Evolutionary conservation across 2,888 invertebrate species (phyloP), one percentile per base, ranked within the genome.

Genomic region (Physocephala rufipes): DNA sequence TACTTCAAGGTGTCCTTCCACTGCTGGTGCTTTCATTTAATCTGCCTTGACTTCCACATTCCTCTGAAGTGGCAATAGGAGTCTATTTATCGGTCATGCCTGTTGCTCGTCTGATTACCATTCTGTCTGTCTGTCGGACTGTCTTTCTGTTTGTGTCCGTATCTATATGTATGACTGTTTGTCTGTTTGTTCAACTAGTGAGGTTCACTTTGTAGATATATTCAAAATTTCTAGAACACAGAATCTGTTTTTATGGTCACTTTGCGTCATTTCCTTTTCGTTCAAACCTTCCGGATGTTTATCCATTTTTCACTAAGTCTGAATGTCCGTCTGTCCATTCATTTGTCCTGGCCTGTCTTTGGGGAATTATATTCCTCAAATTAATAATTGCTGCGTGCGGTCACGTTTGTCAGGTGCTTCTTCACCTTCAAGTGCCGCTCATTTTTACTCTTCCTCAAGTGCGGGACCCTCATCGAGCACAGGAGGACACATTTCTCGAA

Each of bases 351-450:
- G 67, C 67, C 66, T 55, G 47, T 64, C 55, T 49, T 51, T 63
- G 61, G 28, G 72, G 72, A 73, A 74, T n/a, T n/a, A n/a, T 73
- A 73, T 71, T 62, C 65, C 58, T 36, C 28, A 73, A 73, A 76
- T 75, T 75, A 72, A 75, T 77, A 76, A 77, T 74, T 76, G 69
- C 72, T 77, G 77, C 77, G 77, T 76, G 77, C 76, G 76, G 76
- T 77, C 74, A 76, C 69, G 71, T 76, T 75, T 76, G 75, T 76
- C 76, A 77, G 77, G 77, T 77, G 77, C 75, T 68, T 73, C 55
- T 4, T 9, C 9, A 7, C 36, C 36, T 7, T 76, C 73, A 47
- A 47, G 36, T 24, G 28, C 15, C 53, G 51, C 16, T 61, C 21
- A 21, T 43, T 65, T 53, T 13, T 66, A 4, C 15, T 30, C 36